Conservation (phyloP, 2,113 vertebrate genomes). For the Halichoeres trimaculatus region DNA sequence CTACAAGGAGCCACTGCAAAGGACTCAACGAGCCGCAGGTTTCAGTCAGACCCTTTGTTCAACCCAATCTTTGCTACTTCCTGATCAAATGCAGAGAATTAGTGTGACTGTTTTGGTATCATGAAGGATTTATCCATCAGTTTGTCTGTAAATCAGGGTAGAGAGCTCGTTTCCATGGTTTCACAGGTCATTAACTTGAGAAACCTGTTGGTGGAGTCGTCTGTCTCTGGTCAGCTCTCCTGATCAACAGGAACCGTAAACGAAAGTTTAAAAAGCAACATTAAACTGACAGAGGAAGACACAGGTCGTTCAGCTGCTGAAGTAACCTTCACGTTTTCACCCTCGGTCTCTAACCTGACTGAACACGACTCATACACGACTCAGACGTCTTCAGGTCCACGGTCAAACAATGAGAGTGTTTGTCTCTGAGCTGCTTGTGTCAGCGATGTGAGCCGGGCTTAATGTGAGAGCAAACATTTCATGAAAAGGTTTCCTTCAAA, state of each 20-base stretch:
- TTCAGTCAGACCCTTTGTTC: no score
- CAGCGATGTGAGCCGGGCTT: neutral
- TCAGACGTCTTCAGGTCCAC: neutral
- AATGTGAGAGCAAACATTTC: neutral
- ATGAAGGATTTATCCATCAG: no score
- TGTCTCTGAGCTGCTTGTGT: neutral
- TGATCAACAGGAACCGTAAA: neutral
- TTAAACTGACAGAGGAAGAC: conserved; percentile 1
- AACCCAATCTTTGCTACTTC: no score
- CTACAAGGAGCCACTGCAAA: no score
- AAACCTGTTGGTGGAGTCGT: neutral
- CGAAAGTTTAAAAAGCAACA: neutral
- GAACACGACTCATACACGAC: no score
- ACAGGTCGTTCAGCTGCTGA: neutral
- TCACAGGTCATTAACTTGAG: neutral
- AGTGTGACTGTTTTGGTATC: no score
- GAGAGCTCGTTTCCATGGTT: no score
- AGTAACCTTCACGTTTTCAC: neutral
- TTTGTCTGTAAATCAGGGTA: no score
- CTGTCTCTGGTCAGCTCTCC: neutral
- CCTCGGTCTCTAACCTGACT: no score
- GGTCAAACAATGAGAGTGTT: neutral
- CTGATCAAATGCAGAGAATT: no score
- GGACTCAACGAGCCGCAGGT: no score
- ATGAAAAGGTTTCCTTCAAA: conserved; percentile 7